These are phyloP conservation scores for Exocentrus adspersus DNA, from an alignment of 2,888 invertebrate genomes.

Conservation along the genomic window DNA sequence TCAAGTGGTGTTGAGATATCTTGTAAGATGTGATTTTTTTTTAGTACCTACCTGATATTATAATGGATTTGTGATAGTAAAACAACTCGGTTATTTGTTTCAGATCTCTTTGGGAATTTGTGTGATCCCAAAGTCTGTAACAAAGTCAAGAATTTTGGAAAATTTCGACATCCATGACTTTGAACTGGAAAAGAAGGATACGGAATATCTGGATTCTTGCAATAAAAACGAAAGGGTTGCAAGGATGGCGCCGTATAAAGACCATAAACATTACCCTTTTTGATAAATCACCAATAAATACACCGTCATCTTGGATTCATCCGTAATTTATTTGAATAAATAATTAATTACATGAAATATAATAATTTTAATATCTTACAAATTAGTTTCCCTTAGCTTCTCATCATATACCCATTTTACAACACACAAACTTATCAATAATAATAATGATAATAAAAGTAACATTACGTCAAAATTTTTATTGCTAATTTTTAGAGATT, in stretches of 20 bases:
- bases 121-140: constrained; percentile 87
- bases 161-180: constrained; percentile 83
- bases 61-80: no score
- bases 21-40: constrained; percentile 63
- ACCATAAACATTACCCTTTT: constrained; percentile 61
- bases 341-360: constrained; percentile 30
- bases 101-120: constrained; percentile 55
- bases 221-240: constrained; percentile 75
- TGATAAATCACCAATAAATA: no score
- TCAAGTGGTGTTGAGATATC: constrained; percentile 72
- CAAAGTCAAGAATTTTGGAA: constrained; percentile 73
- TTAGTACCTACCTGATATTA: no score
- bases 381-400: constrained; percentile 22
- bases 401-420: constrained; percentile 22
- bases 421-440: constrained; percentile 28
- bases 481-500: no score
- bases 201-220: constrained; percentile 73
- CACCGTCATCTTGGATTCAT: constrained; percentile 6
- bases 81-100: no score
- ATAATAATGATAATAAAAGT: constrained; percentile 8
- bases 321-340: constrained; percentile 32
- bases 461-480: constrained; percentile 27
- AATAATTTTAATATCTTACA: constrained; percentile 34
- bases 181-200: constrained; percentile 74
- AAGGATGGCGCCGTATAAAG: constrained; percentile 50